These are phyloP conservation scores for Sebastes diploproa DNA, from an alignment of 2,797 vertebrate species.

Conservation along the genomic window DNA sequence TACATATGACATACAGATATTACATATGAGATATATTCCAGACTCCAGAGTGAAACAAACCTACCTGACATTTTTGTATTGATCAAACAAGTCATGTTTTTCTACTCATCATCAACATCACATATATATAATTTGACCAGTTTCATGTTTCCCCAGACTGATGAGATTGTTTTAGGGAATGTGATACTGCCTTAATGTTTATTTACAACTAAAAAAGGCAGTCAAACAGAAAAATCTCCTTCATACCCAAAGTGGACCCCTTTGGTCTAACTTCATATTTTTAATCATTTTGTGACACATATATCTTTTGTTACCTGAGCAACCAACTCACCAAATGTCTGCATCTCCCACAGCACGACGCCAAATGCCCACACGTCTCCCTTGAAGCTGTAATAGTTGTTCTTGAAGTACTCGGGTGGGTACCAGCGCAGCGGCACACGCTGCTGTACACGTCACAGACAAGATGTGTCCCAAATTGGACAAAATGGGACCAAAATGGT, in stretches of 20 bases:
- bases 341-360: conserved; percentile 83
- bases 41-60: background rate
- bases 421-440: conserved; percentile 84
- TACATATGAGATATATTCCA: background rate
- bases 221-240: background rate
- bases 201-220: background rate
- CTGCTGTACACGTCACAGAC: conserved; percentile 50
- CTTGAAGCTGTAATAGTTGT: conserved; percentile 82
- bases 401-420: conserved; percentile 84
- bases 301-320: background rate
- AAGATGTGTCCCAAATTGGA: background rate
- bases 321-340: conserved; percentile 78
- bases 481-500: background rate
- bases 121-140: background rate
- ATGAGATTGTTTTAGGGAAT: background rate
- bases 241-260: background rate
- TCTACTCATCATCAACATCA: background rate
- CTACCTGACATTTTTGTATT: background rate
- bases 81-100: background rate
- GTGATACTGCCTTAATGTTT: background rate
- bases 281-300: background rate
- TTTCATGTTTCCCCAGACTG: too few species aligned
- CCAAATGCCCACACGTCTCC: conserved; percentile 84
- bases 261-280: background rate
- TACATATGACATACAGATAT: background rate